Percentiles rank a stretch among this genome's conserved stretches.
phyloP scores from a whole-genome alignment of 2,888 invertebrate genomes.

The Nasonovia ribisnigri region DNA sequence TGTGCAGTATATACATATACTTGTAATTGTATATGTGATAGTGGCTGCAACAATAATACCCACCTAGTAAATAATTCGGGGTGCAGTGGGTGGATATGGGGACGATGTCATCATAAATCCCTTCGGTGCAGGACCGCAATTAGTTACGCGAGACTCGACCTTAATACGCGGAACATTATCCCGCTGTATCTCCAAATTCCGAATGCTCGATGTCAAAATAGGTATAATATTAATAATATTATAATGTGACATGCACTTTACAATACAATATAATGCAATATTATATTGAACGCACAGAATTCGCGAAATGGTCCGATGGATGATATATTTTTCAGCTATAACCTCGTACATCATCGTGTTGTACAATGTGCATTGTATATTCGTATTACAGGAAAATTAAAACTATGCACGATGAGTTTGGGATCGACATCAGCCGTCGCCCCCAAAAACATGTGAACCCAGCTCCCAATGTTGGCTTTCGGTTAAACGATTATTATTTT shows the following conservation, averaged over 20 bases:
- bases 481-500: too few relatives aligned
- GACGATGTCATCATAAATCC: constrained; percentile 16
- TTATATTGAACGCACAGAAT: too few relatives aligned
- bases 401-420: too few relatives aligned
- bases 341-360: too few relatives aligned
- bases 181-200: background rate
- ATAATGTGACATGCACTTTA: background rate
- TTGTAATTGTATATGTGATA: background rate
- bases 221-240: too few relatives aligned
- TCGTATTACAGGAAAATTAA: too few relatives aligned
- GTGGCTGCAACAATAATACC: background rate
- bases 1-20: background rate
- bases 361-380: too few relatives aligned
- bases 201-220: background rate
- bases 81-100: background rate
- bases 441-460: too few relatives aligned
- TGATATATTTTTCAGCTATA: too few relatives aligned
- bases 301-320: too few relatives aligned
- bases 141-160: constrained; percentile 13
- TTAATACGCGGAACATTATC: background rate
- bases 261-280: background rate
- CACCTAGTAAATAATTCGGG: background rate
- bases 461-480: too few relatives aligned
- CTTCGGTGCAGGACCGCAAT: background rate
- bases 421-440: too few relatives aligned